phyloP scores from a whole-genome alignment of 2,113 vertebrate genomes.

The Romanogobio albipinnatus region DNA sequence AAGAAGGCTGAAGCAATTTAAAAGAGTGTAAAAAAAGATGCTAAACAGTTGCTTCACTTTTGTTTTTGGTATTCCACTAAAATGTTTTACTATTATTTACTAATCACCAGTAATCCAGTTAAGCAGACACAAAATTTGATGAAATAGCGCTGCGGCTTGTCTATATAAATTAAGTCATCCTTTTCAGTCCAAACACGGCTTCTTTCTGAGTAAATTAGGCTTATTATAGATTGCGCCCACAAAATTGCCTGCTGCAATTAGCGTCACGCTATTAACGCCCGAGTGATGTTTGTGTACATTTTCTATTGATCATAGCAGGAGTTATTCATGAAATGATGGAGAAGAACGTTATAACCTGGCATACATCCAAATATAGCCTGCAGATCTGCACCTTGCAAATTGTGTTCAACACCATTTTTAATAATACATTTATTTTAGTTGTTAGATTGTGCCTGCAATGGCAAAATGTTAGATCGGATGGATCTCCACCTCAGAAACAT shows the following conservation, averaged over 20 bases:
- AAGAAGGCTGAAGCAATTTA: slow-evolving; percentile 9
- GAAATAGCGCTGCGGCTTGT: slow-evolving; percentile 1
- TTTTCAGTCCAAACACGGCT: neutral
- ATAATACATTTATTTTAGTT: neutral
- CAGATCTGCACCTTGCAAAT: neutral
- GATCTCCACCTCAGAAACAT: no score
- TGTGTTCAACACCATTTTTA: neutral
- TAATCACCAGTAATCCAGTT: slow-evolving; percentile 23
- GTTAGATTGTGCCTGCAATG: neutral
- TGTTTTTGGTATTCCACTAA: neutral
- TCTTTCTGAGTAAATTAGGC: neutral
- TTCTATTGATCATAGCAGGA: slow-evolving; percentile 13
- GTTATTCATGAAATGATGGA: neutral
- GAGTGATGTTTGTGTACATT: slow-evolving; percentile 7
- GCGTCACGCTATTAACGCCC: neutral
- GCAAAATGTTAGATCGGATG: no score
- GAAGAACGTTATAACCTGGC: neutral
- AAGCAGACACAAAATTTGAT: neutral
- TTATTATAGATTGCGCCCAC: slow-evolving; percentile 11
- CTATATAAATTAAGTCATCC: slow-evolving; percentile 20
- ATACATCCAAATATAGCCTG: neutral
- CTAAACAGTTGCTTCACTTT: neutral
- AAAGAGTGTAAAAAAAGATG: neutral
- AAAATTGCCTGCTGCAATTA: slow-evolving; percentile 31
- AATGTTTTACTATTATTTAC: slow-evolving; percentile 1